Evolutionary conservation across 2,113 vertebrate genomes (phyloP), one percentile per base, ranked within the genome.

Genomic region (Otocyon megalotis): DNA sequence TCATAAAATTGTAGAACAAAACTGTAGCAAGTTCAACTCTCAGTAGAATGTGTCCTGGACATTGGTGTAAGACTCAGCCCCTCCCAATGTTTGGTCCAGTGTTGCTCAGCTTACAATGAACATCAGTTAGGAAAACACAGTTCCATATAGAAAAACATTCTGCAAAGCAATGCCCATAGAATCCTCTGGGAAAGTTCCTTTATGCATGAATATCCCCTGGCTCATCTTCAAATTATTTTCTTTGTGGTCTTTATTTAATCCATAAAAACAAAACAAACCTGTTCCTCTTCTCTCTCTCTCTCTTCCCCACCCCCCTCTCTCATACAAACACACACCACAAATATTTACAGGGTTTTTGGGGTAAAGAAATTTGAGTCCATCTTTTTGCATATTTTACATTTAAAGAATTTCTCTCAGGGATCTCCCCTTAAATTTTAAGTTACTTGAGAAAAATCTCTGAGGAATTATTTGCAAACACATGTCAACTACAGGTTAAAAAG

Each of bases 51-150:
- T 48, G 65, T 77, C 28, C 28, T 22, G 8, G 37, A 8, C 32
- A 26, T 43, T 43, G 43, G 2, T 16, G 3, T 32, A 60, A 56
- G 3, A 8, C 5, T 37, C 16, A n/a, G 2, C 0, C 58, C 32
- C 3, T 37, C 24, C 60, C 53, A 54, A 30, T 0, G 14, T 35
- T 26, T 24, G 32, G 10, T 32, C 4, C 10, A 77, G 7, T 20
- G 8, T 4, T 67, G 20, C 10, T 80, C 2, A 7, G 14, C 0
- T 26, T 50, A 24, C 5, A 81, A 2, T 13, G 16, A 35, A 65
- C 8, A 37, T 26, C 20, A 32, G 14, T 30, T 63, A 13, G n/a
- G 4, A 60, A 88, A 65, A 56, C n/a, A 62, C 1, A 77, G 3
- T 32, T 9, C 12, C 67, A 15, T 32, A 5, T 10, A 19, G 5